These are phyloP conservation scores for Pyrgilauda ruficollis DNA, from an alignment of 2,113 vertebrate genomes.

Conservation along the genomic window DNA sequence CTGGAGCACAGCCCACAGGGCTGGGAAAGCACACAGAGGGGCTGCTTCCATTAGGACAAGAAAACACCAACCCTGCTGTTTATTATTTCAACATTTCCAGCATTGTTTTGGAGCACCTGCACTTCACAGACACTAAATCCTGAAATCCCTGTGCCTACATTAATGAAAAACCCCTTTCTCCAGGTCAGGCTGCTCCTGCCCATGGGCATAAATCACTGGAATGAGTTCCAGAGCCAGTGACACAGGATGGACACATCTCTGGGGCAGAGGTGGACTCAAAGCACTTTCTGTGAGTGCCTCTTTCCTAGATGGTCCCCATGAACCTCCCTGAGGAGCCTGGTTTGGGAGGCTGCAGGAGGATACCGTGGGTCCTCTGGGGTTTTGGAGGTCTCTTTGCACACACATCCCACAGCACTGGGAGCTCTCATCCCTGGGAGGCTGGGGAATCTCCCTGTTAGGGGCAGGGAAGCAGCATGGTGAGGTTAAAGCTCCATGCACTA, in stretches of 20 bases:
- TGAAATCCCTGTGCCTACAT: accelerated
- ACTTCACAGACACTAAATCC: accelerated
- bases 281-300: not conserved
- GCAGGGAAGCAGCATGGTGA: not conserved
- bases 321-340: not conserved
- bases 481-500: accelerated
- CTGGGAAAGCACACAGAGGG: accelerated
- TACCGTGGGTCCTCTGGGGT: not conserved
- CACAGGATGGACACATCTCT: not conserved
- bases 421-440: too few species aligned
- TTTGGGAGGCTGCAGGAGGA: not conserved
- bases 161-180: accelerated
- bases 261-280: not conserved
- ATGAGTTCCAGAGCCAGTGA: not conserved
- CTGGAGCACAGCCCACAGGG: not conserved
- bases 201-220: too few species aligned
- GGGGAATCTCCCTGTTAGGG: not conserved
- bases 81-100: not conserved
- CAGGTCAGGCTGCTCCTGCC: not conserved
- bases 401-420: accelerated
- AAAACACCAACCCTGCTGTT: accelerated
- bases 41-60: not conserved
- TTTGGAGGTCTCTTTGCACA: not conserved
- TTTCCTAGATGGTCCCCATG: not conserved
- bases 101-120: not conserved